These are phyloP conservation scores for Drosophila buzzatii DNA, from an alignment of 2,888 invertebrate species.

Conservation along the genomic window DNA sequence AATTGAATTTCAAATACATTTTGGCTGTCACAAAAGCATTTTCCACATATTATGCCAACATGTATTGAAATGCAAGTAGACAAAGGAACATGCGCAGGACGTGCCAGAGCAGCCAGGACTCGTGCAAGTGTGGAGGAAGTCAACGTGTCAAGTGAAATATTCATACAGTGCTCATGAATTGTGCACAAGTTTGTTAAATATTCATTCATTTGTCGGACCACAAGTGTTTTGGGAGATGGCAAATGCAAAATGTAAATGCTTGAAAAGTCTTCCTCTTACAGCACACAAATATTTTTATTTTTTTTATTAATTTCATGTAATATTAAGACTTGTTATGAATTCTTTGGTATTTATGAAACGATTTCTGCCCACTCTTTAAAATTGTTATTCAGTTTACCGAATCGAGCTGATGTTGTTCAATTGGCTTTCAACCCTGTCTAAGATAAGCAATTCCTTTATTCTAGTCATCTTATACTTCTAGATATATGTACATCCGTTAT, in stretches of 20 bases:
- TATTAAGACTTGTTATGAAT: not conserved
- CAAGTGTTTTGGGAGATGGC: constrained; percentile 52
- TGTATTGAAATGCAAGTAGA: constrained; percentile 10
- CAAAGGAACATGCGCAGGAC: constrained; percentile 4
- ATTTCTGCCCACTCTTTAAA: not conserved
- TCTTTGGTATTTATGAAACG: not conserved
- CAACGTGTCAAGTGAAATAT: constrained; percentile 57
- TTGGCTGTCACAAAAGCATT: constrained; percentile 10
- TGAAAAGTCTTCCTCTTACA: constrained; percentile 24
- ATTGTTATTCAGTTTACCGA: not conserved
- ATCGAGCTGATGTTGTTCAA: not conserved
- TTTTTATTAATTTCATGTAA: not conserved
- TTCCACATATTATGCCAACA: not conserved
- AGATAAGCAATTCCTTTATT: not conserved
- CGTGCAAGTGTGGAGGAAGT: constrained; percentile 4
- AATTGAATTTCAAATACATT: constrained; percentile 5
- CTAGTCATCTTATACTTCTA: not conserved
- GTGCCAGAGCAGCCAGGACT: constrained; percentile 12
- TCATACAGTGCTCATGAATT: constrained; percentile 64
- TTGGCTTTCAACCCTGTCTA: not conserved
- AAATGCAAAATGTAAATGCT: constrained; percentile 30
- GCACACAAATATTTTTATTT: not conserved
- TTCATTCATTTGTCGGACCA: constrained; percentile 71
- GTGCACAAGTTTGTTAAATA: constrained; percentile 74
- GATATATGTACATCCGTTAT: no score